Conservation (phyloP, 2,797 vertebrate species). For the Percopsis omiscomaycus region DNA sequence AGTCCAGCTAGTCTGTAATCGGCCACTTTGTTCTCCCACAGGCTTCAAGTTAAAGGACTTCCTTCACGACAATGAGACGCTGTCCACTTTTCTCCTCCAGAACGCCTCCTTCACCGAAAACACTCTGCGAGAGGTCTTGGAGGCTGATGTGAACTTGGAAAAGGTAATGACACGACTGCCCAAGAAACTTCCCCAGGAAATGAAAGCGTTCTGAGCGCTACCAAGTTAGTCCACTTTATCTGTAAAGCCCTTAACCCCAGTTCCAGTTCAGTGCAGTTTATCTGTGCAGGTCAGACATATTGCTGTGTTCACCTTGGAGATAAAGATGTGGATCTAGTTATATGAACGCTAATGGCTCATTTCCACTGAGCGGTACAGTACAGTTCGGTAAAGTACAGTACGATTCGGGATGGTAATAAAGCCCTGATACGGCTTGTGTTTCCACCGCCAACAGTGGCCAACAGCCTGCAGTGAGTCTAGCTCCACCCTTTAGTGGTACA, state of each 20-base stretch:
- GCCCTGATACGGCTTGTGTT: no score
- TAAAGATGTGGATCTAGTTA: slow-evolving; percentile 1
- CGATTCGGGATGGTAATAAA: no score
- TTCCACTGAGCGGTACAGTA: no score
- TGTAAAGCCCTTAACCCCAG: no score
- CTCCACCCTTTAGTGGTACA: no score
- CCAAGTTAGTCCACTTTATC: no score
- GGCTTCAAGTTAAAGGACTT: slow-evolving; percentile 90
- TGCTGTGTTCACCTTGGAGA: not conserved
- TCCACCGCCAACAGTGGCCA: no score
- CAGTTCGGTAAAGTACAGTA: no score
- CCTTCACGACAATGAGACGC: slow-evolving; percentile 85
- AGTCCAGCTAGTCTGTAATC: not conserved
- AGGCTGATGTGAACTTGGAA: slow-evolving; percentile 81
- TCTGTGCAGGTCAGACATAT: slow-evolving; percentile 4
- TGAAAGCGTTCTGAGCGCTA: no score
- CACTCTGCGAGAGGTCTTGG: slow-evolving; percentile 73
- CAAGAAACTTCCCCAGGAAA: not conserved
- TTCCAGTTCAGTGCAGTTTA: no score
- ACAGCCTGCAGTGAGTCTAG: no score
- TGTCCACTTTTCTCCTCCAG: slow-evolving; percentile 83
- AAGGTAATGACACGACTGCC: slow-evolving; percentile 72
- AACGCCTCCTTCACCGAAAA: slow-evolving; percentile 80
- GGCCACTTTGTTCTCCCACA: slow-evolving; percentile 63
- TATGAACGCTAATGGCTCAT: not conserved